These are phyloP conservation scores for Sminthurinus signatus DNA, from an alignment of 1,140 invertebrate genomes.

Conservation along the genomic window DNA sequence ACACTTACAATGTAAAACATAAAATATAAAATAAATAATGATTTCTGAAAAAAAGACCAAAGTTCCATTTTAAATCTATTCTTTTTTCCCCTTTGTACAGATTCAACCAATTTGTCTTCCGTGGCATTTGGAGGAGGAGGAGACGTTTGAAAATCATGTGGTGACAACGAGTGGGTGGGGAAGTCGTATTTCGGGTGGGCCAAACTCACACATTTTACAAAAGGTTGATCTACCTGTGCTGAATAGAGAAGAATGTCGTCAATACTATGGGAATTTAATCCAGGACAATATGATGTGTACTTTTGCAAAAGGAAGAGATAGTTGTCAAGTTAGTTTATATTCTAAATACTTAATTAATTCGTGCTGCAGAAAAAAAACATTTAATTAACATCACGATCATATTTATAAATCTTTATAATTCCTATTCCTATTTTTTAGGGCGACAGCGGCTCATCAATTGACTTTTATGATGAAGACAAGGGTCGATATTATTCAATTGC, in stretches of 20 bases:
- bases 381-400: background rate
- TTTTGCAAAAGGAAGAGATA: conserved; percentile 45
- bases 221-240: conserved; percentile 57
- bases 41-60: too few relatives aligned
- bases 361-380: too few relatives aligned
- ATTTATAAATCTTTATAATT: background rate
- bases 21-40: too few relatives aligned
- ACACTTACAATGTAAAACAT: conserved; percentile 8
- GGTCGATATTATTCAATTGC: conserved; percentile 50
- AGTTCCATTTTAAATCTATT: too few relatives aligned
- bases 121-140: conserved; percentile 16
- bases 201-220: conserved; percentile 51
- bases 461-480: conserved; percentile 51
- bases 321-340: conserved; percentile 6
- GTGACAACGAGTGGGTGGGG: conserved; percentile 19
- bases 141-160: conserved; percentile 2
- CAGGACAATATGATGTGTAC: conserved; percentile 60
- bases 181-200: conserved; percentile 46
- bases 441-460: conserved; percentile 62
- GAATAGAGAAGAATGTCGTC: conserved; percentile 49
- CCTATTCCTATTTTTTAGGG: conserved; percentile 47
- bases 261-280: conserved; percentile 44
- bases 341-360: too few relatives aligned
- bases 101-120: conserved; percentile 24
- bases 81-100: too few relatives aligned